Evolutionary conservation across 2,888 invertebrate genomes (phyloP), one percentile per base, ranked within the genome.

Genomic region (Drosophila pegasa): DNA sequence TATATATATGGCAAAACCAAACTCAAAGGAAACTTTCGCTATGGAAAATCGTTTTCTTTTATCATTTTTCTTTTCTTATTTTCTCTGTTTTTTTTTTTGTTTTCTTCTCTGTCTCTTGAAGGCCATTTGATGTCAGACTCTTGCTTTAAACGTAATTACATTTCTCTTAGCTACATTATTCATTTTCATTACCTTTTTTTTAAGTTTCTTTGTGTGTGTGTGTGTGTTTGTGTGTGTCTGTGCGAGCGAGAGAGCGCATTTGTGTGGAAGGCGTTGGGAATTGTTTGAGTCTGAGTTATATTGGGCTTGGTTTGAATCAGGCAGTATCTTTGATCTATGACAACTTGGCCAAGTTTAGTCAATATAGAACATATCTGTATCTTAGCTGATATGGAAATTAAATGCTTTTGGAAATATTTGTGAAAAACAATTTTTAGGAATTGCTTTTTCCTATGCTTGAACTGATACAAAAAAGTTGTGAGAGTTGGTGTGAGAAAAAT

Each of bases 71-170:
- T 47, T 29, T 18, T 18, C 3, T n/a, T n/a, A 6, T n/a, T 29
- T 10, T 27, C 6, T 27, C 16, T 10, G 10, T 18, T 47, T 16
- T n/a, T 8, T 33, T 18, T 33, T 35, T 22, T 71, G 10, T 18
- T 47, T 16, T n/a, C 3, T 33, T 18, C 22, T 35, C 16, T 71
- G 60, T 64, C 58, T 75, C 41, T 87, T 90, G 81, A 90, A 90
- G 90, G 90, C 91, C 90, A 90, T 90, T 91, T 84, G 80, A 90
- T 90, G 85, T 90, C 90, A 90, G 90, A 90, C 90, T 90, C 85
- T 91, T 90, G 86, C 91, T 87, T 89, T 74, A 60, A 73, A 74
- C 75, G 62, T 65, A 22, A 51, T 61, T 71, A 55, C 50, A 48
- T 58, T 66, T 69, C 50, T 63, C 51, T 69, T 69, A 60, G 57